These are phyloP conservation scores for Simalia tracyae DNA, from an alignment of 2,797 vertebrate genomes.

Conservation along the genomic window DNA sequence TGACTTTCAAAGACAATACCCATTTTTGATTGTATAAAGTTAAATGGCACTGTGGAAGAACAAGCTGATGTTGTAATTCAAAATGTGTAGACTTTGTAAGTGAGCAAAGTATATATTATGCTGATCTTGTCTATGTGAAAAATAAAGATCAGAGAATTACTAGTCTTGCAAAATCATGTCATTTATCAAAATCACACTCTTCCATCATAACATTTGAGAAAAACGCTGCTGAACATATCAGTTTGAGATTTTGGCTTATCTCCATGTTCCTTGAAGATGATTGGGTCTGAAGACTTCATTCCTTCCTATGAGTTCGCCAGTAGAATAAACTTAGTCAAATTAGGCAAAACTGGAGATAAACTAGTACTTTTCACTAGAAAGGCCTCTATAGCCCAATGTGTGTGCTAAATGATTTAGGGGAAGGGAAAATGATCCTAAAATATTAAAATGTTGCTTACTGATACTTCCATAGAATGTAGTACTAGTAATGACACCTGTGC, in stretches of 20 bases:
- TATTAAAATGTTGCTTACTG: not conserved
- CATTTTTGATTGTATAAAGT: conserved; percentile 77
- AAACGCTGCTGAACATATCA: conserved; percentile 34
- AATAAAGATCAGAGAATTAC: conserved; percentile 72
- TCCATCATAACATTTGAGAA: conserved; percentile 31
- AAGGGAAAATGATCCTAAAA: not conserved
- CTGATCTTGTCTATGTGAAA: conserved; percentile 63
- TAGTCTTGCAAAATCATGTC: conserved; percentile 70
- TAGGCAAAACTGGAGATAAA: no score
- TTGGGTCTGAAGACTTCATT: not conserved
- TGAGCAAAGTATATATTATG: conserved; percentile 60
- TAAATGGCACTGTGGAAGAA: conserved; percentile 76
- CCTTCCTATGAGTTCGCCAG: not conserved
- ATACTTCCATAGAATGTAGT: not conserved
- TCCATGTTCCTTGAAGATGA: conserved; percentile 3
- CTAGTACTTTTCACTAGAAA: not conserved
- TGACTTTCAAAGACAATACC: conserved; percentile 71
- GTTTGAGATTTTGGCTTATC: conserved; percentile 27
- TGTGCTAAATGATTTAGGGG: not conserved
- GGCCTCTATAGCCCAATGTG: not conserved
- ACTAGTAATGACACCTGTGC: not conserved
- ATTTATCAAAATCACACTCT: conserved; percentile 56
- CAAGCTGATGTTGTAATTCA: conserved; percentile 63
- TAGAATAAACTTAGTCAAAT: not conserved
- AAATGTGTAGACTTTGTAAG: conserved; percentile 68